A percentile compares a stretch with the other conserved stretches of the same genome.
phyloP scores from a whole-genome alignment of 2,797 vertebrate species.

The Thaleichthys pacificus region DNA sequence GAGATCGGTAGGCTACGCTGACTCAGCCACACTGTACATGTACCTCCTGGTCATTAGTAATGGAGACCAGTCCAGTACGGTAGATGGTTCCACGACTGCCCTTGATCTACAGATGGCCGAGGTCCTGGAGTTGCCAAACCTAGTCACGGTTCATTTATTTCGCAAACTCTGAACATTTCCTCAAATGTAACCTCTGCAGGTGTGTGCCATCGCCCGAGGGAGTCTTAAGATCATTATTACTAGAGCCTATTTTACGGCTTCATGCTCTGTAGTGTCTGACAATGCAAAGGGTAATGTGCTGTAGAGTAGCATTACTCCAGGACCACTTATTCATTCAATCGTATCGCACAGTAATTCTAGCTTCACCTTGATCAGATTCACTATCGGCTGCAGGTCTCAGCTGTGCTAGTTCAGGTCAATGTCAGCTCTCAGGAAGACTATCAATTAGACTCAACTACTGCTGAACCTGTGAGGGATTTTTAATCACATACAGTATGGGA shows the following conservation, averaged over 20 bases:
- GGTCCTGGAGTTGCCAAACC: not conserved
- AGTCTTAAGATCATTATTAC: not conserved
- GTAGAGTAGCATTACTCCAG: not conserved
- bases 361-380: not conserved
- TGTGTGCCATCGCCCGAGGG: not conserved
- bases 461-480: not conserved
- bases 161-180: not conserved
- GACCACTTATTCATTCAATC: not conserved
- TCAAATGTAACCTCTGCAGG: not conserved
- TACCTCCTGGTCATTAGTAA: not conserved
- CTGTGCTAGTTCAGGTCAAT: not conserved
- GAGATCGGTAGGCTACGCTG: constrained; percentile 83
- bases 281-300: not conserved
- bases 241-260: not conserved
- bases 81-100: not conserved
- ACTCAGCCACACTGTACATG: not conserved
- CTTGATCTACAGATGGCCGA: not conserved
- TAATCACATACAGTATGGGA: not conserved
- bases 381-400: not conserved
- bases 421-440: not conserved
- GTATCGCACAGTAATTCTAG: not conserved
- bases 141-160: not conserved
- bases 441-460: not conserved
- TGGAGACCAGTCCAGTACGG: not conserved
- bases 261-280: not conserved